Conservation (phyloP, 2,113 vertebrate genomes). For the Phainopepla nitens region DNA sequence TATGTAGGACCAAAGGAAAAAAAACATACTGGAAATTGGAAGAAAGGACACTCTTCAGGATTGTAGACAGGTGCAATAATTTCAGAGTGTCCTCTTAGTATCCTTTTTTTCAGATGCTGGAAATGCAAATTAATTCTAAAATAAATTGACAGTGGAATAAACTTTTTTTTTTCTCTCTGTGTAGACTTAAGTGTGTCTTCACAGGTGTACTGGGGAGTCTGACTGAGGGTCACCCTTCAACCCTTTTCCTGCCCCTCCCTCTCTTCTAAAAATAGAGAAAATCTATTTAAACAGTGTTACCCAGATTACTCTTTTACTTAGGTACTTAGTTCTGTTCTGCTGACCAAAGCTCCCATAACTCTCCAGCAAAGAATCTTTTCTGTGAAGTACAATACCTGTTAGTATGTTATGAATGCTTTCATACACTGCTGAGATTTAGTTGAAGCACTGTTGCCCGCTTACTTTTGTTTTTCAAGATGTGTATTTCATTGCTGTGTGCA, state of each 20-base stretch:
- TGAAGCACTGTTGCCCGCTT: not conserved
- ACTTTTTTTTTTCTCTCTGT: not conserved
- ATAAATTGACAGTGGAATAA: not conserved
- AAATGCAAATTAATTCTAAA: not conserved
- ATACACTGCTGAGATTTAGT: not conserved
- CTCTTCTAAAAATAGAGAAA: not conserved
- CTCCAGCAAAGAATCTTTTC: not conserved
- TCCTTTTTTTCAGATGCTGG: not conserved
- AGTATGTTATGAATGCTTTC: not conserved
- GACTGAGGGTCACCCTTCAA: not conserved
- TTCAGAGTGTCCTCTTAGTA: not conserved
- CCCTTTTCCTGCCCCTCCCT: rapidly evolving
- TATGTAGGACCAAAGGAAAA: not conserved
- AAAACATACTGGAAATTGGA: not conserved
- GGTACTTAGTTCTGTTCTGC: not conserved
- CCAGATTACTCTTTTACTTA: not conserved
- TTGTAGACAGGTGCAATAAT: not conserved
- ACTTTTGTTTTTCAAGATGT: not conserved
- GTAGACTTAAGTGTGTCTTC: not conserved
- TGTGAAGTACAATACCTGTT: not conserved
- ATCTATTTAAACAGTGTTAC: not conserved
- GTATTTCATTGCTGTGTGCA: not conserved
- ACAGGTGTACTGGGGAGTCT: not conserved
- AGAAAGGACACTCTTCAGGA: not conserved
- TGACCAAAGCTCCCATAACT: not conserved